Percentiles rank a stretch among this genome's conserved stretches.
Evolutionary conservation across 2,113 vertebrate genomes (phyloP).

Genomic region (Condylura cristata): DNA sequence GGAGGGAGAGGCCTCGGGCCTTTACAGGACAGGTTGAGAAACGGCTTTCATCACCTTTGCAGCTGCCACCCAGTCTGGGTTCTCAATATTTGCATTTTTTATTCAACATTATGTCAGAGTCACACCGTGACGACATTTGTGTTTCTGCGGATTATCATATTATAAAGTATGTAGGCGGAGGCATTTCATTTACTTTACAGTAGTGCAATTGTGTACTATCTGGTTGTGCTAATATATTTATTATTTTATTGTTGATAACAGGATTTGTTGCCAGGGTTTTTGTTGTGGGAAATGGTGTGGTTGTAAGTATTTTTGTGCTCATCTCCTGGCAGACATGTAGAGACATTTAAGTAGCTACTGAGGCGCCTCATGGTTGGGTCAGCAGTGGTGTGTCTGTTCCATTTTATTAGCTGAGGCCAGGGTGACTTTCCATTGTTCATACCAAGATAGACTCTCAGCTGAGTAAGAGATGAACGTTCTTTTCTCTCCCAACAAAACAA

Average conservation of each 20-base stretch:
- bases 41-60: no score
- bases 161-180: background rate
- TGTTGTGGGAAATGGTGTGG: background rate
- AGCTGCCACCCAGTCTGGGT: no score
- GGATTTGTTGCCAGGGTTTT: background rate
- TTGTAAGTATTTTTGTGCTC: background rate
- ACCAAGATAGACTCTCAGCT: background rate
- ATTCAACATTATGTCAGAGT: background rate
- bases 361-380: background rate
- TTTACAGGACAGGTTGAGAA: no score
- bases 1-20: no score
- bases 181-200: background rate
- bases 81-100: background rate
- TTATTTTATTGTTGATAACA: background rate
- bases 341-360: background rate
- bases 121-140: background rate
- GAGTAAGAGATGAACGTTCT: no score
- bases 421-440: background rate
- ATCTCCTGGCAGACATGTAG: background rate
- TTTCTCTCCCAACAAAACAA: background rate
- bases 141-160: background rate
- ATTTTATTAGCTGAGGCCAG: background rate
- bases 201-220: background rate
- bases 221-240: background rate
- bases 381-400: background rate